Conservation (phyloP, 2,888 invertebrate genomes). For the Sinodicranocentrus sp. region DNA sequence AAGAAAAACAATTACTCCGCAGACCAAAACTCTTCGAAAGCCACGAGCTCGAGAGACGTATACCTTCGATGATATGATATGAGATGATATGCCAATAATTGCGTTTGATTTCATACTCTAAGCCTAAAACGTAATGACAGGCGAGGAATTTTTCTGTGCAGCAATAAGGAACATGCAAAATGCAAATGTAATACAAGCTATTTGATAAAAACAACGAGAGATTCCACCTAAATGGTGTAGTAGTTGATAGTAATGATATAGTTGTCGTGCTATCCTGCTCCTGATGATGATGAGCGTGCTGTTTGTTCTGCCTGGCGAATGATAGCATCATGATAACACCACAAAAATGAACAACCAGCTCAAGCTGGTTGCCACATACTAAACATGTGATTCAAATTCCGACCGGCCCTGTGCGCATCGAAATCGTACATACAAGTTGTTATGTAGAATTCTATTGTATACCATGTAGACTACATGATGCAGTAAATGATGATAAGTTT, state of each 20-base stretch:
- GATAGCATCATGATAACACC: conserved; percentile 29
- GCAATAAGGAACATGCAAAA: conserved; percentile 24
- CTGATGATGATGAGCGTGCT: conserved; percentile 15
- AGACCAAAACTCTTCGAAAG: background rate
- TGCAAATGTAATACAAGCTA: background rate
- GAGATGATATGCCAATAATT: conserved; percentile 1
- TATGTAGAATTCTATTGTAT: conserved; percentile 20
- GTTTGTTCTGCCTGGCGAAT: background rate
- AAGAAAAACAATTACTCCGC: conserved; percentile 2
- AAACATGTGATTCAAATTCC: conserved; percentile 47
- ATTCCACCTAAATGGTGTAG: conserved; percentile 26
- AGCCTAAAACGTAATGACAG: background rate
- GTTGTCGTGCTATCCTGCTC: background rate
- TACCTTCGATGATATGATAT: background rate
- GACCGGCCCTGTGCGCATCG: background rate
- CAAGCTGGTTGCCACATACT: conserved; percentile 51
- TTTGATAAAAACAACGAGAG: conserved; percentile 6
- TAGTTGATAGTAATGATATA: background rate
- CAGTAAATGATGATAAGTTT: no score
- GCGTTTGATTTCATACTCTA: background rate
- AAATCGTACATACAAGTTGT: conserved; percentile 1
- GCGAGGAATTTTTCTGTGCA: background rate
- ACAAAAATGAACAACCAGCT: conserved; percentile 36
- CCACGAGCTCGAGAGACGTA: background rate
- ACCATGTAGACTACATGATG: conserved; percentile 10